These are phyloP conservation scores for mouse (Mus musculus) DNA, from an alignment of 2,113 vertebrate species.

Conservation along the genomic window DNA sequence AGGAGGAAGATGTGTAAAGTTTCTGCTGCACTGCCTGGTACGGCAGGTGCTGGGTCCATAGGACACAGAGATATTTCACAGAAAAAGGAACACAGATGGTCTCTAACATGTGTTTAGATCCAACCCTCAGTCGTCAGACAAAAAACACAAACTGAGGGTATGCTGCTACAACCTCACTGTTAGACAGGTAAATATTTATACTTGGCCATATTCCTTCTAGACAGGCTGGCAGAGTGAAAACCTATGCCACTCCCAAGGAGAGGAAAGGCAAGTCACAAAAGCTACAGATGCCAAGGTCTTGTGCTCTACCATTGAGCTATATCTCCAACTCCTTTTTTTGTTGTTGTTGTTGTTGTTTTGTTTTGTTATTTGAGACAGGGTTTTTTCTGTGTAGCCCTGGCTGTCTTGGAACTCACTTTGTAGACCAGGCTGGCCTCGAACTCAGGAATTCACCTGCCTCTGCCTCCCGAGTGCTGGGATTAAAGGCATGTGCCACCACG, in stretches of 20 bases:
- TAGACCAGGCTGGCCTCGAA: too few species aligned
- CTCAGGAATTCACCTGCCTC: too few species aligned
- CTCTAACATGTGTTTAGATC: not conserved
- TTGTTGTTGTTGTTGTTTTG: too few species aligned
- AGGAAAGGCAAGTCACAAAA: not conserved
- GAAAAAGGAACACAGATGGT: not conserved
- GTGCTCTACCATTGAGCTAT: not conserved
- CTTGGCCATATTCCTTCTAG: not conserved
- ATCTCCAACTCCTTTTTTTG: not conserved
- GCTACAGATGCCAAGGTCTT: not conserved
- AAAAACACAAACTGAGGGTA: not conserved
- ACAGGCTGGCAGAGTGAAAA: not conserved
- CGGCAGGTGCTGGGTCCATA: not conserved
- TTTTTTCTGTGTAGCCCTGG: too few species aligned
- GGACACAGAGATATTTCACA: not conserved
- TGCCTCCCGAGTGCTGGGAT: too few species aligned
- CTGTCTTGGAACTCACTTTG: too few species aligned
- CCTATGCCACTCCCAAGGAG: not conserved
- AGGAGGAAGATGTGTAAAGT: not conserved
- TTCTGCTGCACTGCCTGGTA: not conserved
- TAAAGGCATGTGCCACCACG: too few species aligned
- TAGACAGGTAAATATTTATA: not conserved
- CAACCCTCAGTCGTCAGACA: not conserved
- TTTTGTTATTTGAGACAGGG: too few species aligned
- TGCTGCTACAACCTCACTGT: not conserved